Evolutionary conservation across 30 jellyfish, hydroid and myxozoan species (phyloP), one percentile per base, ranked within the genome.

Genomic region (Aurelia aurita complex sp. Pacific): DNA sequence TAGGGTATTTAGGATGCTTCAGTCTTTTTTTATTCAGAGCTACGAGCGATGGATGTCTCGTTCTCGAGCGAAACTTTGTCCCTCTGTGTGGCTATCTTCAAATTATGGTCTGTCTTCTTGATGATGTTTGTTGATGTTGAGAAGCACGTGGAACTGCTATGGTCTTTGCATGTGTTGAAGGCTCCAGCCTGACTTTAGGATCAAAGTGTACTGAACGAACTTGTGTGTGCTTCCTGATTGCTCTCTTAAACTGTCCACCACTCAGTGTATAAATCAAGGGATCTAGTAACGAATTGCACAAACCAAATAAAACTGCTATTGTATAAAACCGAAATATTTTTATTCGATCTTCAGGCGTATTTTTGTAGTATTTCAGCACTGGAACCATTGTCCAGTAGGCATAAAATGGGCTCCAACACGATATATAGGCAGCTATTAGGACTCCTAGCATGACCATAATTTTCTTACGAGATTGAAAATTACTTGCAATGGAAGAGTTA

Each of bases 341-440:
- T 15, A 77, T 86, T 40, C 74, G 65, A 29, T 71, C 89, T 34
- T 66, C 81, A 57, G 77, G 36, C 38, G 72, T 67, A 34, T 77
- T 76, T 8, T 80, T 51, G 62, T 73, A 86, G 75, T 15, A 76
- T 43, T 74, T 64, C 1, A 74, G 23, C 17, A 75, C 89, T 11
- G 80, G 38, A 1, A 67, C 80, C 74, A 76, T 4, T 4, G 72
- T 57, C 96, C 96, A 77, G 63, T 86, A 86, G 52, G 79, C 85
- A 68, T 73, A 73, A 46, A 86, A 86, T 9, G 96, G 96, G 14
- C 79, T 53, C 96, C 96, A 86, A 52, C 96, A 86, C 10, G 53
- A 5, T 2, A 86, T 13, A 57, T 73, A 86, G 6, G 85, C 65
- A n/a, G 64, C 67, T n/a, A 86, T 86, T 15, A 86, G 77, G 2